Percentiles rank a stretch among this genome's conserved stretches.
phyloP scores from a whole-genome alignment of 2,113 vertebrate genomes.

The Labeo catla region DNA sequence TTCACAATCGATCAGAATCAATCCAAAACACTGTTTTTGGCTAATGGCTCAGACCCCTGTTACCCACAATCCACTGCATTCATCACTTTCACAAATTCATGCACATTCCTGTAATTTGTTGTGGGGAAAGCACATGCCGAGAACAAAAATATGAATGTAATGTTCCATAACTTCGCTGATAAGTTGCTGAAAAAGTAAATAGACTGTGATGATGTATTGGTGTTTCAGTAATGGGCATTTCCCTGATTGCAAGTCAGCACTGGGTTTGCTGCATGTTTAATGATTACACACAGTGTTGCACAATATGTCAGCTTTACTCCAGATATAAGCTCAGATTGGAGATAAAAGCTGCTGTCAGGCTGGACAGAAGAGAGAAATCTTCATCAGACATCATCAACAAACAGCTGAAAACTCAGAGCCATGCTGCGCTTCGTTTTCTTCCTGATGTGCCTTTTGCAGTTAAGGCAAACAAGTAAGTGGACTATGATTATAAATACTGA shows the following conservation, averaged over 20 bases:
- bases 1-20: neutral
- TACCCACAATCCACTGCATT: neutral
- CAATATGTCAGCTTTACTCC: neutral
- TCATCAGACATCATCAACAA: neutral
- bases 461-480: neutral
- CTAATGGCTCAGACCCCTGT: too few relatives aligned
- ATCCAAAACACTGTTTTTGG: neutral
- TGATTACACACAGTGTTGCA: constrained; percentile 16
- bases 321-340: neutral
- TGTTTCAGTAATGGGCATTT: constrained; percentile 25
- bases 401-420: neutral
- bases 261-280: neutral
- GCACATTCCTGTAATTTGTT: neutral
- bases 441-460: neutral
- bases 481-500: neutral
- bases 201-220: neutral
- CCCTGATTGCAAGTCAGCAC: neutral
- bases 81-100: neutral
- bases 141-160: constrained; percentile 20
- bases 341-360: neutral
- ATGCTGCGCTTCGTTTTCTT: neutral
- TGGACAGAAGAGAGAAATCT: neutral
- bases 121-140: neutral
- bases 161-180: neutral
- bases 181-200: neutral